Percentiles rank a stretch among this genome's conserved stretches.
Conservation (phyloP, 2,888 invertebrate species). For the Odontothrips loti region DNA sequence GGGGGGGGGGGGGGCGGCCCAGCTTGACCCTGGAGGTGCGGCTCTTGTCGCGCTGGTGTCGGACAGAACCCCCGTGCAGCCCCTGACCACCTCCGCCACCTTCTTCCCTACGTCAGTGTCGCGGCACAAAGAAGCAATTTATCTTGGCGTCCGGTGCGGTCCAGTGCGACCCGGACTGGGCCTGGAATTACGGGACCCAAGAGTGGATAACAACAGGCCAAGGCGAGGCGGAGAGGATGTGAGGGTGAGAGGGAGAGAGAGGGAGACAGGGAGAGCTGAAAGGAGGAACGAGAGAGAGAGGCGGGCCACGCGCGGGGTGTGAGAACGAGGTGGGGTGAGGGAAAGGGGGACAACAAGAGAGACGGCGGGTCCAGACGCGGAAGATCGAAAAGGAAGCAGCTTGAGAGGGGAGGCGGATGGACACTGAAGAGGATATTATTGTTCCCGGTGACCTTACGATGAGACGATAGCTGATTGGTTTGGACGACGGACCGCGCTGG, state of each 20-base stretch:
- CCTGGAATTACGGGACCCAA: not conserved
- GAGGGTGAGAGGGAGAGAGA: not conserved
- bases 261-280: not conserved
- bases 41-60: no score
- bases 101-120: not conserved
- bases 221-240: not conserved
- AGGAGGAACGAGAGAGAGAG: not conserved
- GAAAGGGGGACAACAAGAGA: not conserved
- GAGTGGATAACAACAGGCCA: not conserved
- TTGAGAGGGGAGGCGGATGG: no score
- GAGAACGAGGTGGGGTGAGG: not conserved
- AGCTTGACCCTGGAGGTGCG: no score
- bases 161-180: not conserved
- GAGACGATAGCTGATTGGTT: no score
- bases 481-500: no score
- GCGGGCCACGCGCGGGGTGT: no score
- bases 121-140: not conserved
- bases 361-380: not conserved
- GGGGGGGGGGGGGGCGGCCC: no score
- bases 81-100: not conserved
- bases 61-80: no score
- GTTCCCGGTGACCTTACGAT: no score
- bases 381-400: no score
- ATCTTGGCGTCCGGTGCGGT: not conserved
- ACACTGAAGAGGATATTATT: no score